These are phyloP conservation scores for Chelonus insularis DNA, from an alignment of 1,140 invertebrate species.

Conservation along the genomic window DNA sequence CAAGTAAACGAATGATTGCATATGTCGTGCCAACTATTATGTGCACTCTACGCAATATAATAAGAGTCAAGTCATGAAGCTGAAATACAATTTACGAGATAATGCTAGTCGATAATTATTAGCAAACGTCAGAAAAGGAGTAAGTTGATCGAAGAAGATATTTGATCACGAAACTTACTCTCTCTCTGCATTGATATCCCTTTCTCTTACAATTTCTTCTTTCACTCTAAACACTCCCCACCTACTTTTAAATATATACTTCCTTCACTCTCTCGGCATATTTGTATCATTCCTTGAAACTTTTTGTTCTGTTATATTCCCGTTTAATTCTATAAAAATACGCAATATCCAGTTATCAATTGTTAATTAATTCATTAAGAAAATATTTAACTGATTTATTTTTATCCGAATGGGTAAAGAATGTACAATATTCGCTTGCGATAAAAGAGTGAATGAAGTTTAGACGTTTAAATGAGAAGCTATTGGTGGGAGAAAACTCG, in stretches of 20 bases:
- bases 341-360: no score
- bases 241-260: not conserved
- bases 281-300: not conserved
- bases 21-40: not conserved
- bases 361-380: no score
- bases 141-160: no score
- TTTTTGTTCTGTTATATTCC: no score
- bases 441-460: constrained; percentile 21
- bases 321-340: no score
- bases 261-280: not conserved
- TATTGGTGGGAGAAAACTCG: constrained; percentile 43
- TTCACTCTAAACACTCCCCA: constrained; percentile 15
- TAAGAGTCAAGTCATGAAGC: not conserved
- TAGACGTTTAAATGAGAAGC: not conserved
- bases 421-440: no score
- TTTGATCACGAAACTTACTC: not conserved
- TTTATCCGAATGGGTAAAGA: no score
- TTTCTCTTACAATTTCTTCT: constrained; percentile 27
- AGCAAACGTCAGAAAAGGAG: no score
- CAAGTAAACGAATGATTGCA: not conserved
- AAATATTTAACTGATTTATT: no score
- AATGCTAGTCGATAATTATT: no score
- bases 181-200: constrained; percentile 9
- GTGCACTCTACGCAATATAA: not conserved
- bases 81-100: not conserved